A percentile compares a stretch with the other conserved stretches of the same genome.
Conservation (phyloP, 1,140 invertebrate genomes). For the Caenorhabditis latens region DNA sequence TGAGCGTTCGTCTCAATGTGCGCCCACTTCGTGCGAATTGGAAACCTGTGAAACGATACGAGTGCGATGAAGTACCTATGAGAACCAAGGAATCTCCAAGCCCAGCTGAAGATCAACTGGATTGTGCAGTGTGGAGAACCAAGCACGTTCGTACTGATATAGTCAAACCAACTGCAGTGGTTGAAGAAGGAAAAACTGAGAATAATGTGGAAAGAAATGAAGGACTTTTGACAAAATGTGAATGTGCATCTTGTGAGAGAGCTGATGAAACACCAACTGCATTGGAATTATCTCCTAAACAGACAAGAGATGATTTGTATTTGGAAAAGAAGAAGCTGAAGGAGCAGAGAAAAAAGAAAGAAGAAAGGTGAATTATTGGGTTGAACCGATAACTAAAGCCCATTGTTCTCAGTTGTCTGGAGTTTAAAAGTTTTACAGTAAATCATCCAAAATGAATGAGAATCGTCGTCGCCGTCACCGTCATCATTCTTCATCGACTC, state of each 20-base stretch:
- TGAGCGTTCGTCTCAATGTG: slow-evolving; percentile 17
- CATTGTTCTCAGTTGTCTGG: no score
- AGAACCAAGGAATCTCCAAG: not conserved
- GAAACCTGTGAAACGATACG: slow-evolving; percentile 18
- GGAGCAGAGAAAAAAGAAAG: not conserved
- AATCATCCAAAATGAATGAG: not conserved
- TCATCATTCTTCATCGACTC: not conserved
- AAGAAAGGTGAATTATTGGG: not conserved
- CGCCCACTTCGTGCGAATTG: slow-evolving; percentile 12
- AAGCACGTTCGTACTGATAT: slow-evolving; percentile 11
- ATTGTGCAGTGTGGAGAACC: not conserved
- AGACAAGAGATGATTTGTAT: not conserved
- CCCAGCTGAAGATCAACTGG: slow-evolving; percentile 18
- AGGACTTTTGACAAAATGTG: not conserved
- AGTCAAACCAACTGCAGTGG: not conserved
- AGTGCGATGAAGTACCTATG: not conserved
- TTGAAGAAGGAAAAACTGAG: not conserved
- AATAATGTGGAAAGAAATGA: not conserved
- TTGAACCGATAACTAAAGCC: not conserved
- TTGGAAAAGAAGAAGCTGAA: not conserved
- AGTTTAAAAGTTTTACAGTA: not conserved
- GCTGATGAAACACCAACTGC: not conserved
- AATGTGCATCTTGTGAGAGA: not conserved
- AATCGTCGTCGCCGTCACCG: not conserved
- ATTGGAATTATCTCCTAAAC: not conserved